These are phyloP conservation scores for Corydoras maculifer DNA, from an alignment of 2,113 vertebrate genomes.

Conservation along the genomic window DNA sequence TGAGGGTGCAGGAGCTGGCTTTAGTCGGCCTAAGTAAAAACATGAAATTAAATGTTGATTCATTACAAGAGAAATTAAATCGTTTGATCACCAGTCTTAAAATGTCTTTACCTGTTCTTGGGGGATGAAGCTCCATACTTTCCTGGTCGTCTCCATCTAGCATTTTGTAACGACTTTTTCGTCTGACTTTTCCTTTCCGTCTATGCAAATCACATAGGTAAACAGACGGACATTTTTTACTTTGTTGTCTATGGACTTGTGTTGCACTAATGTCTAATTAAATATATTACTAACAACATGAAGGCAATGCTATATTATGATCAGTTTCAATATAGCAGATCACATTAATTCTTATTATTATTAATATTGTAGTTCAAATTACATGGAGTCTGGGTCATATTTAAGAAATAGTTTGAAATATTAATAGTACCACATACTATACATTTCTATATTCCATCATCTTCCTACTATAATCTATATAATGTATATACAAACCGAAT, in stretches of 20 bases:
- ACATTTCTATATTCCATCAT: no score
- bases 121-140: constrained; percentile 80
- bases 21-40: constrained; percentile 70
- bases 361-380: no score
- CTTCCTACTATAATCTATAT: no score
- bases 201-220: constrained; percentile 51
- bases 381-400: no score
- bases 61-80: no score
- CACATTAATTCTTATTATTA: no score
- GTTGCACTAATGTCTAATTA: background rate
- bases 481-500: no score
- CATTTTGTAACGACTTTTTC: constrained; percentile 95
- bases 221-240: background rate
- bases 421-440: no score
- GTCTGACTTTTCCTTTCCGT: constrained; percentile 82
- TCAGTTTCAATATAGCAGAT: no score
- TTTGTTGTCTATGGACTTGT: background rate
- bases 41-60: background rate
- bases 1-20: constrained; percentile 69
- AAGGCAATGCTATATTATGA: no score
- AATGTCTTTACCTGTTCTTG: constrained; percentile 69
- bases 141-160: constrained; percentile 88
- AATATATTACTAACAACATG: no score
- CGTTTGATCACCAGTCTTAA: background rate
- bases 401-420: no score